Percentiles rank a stretch among this genome's conserved stretches.
These are phyloP conservation scores for Mechanitis mazaeus DNA, from an alignment of 2,888 invertebrate genomes.

Conservation along the genomic window DNA sequence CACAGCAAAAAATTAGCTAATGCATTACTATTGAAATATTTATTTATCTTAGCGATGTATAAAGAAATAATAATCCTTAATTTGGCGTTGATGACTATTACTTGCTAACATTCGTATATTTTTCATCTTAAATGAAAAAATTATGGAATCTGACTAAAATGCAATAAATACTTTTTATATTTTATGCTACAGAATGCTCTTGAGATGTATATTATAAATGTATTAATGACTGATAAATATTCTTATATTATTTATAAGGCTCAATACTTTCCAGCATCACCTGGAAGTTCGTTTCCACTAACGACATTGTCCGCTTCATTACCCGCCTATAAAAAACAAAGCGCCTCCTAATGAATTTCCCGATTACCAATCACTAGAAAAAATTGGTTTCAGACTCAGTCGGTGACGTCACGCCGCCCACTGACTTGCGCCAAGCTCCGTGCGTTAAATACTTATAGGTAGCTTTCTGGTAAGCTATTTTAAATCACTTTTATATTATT, in stretches of 20 bases:
- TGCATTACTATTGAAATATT: too few species aligned
- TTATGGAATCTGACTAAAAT: too few species aligned
- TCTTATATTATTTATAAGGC: constrained; percentile 1
- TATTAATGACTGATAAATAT: constrained; percentile 10
- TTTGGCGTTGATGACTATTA: neutral
- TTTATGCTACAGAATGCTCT: too few species aligned
- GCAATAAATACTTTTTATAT: too few species aligned
- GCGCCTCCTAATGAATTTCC: constrained; percentile 41
- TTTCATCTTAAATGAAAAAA: too few species aligned
- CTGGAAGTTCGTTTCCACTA: constrained; percentile 28
- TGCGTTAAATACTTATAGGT: constrained; percentile 1
- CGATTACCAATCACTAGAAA: constrained; percentile 47
- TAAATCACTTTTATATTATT: too few species aligned
- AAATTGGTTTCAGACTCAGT: constrained; percentile 32
- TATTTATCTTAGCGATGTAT: neutral
- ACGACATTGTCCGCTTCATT: constrained; percentile 44
- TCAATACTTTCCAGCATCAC: constrained; percentile 13
- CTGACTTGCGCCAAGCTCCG: neutral
- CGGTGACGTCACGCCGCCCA: constrained; percentile 13
- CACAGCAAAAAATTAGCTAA: too few species aligned
- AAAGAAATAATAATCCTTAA: neutral
- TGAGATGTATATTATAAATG: too few species aligned
- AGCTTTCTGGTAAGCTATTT: too few species aligned
- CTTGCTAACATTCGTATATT: too few species aligned
- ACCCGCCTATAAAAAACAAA: constrained; percentile 43